Percentiles rank a stretch among this genome's conserved stretches.
These are phyloP conservation scores for Periophthalmodon schlosseri DNA, from an alignment of 2,113 vertebrate genomes.

Conservation along the genomic window DNA sequence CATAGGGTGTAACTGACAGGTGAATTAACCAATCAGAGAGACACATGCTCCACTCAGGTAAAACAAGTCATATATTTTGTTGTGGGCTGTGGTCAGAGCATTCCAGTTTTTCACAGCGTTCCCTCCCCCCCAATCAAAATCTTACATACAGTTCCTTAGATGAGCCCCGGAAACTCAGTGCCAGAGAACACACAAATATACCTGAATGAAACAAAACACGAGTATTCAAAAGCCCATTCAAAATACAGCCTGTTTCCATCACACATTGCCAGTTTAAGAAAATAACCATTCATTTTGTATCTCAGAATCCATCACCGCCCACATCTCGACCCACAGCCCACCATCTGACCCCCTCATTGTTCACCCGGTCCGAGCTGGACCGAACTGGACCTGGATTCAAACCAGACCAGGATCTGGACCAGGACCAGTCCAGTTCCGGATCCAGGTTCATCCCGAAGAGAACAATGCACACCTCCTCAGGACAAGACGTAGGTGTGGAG, in stretches of 20 bases:
- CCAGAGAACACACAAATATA: background rate
- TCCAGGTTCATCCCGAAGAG: background rate
- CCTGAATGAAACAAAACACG: background rate
- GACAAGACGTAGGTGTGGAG: slow-evolving; percentile 2
- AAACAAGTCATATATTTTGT: no score
- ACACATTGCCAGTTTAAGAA: no score
- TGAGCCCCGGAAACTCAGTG: no score
- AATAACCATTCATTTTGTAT: background rate
- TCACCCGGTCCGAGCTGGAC: background rate
- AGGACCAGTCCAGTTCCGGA: background rate
- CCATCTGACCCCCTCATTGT: background rate
- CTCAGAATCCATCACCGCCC: background rate
- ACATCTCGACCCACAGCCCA: background rate
- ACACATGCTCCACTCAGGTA: no score
- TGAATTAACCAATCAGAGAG: no score
- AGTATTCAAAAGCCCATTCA: background rate
- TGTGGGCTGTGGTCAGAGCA: no score
- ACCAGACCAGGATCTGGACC: background rate
- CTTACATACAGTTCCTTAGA: no score
- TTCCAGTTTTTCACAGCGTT: no score
- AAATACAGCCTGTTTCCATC: no score
- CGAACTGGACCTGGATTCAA: background rate
- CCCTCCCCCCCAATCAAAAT: no score
- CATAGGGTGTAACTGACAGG: no score
- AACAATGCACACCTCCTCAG: slow-evolving; percentile 1